Conservation (phyloP, 2,888 invertebrate genomes). For the Chromoteleia sp. region DNA sequence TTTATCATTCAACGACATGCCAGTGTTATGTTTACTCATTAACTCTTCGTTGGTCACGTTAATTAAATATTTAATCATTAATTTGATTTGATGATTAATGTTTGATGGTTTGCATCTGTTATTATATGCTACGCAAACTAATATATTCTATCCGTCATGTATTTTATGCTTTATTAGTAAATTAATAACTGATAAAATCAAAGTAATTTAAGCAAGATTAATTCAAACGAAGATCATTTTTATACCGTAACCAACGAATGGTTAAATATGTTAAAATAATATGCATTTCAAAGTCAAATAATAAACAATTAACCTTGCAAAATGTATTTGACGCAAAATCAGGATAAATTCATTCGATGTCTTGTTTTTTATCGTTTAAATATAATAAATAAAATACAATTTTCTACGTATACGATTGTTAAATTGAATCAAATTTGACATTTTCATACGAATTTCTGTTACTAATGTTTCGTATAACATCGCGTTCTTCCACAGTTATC, state of each 20-base stretch:
- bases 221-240: not conserved
- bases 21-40: slow-evolving; percentile 7
- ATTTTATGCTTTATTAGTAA: too few relatives aligned
- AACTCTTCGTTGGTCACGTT: slow-evolving; percentile 9
- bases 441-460: slow-evolving; percentile 5
- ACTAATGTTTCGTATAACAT: not conserved
- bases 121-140: too few relatives aligned
- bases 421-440: slow-evolving; percentile 6
- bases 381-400: not conserved
- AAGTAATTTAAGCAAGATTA: not conserved
- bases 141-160: too few relatives aligned
- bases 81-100: too few relatives aligned
- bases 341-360: not conserved
- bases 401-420: slow-evolving; percentile 15
- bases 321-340: slow-evolving; percentile 6
- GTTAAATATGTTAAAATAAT: slow-evolving; percentile 5
- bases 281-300: slow-evolving; percentile 1
- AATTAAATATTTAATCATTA: too few relatives aligned
- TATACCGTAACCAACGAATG: slow-evolving; percentile 6
- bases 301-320: not conserved
- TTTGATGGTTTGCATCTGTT: too few relatives aligned
- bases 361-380: slow-evolving; percentile 6
- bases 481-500: slow-evolving; percentile 17
- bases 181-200: not conserved
- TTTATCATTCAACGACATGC: slow-evolving; percentile 41